Evolutionary conservation across 2,797 vertebrate genomes (phyloP), one percentile per base, ranked within the genome.

Genomic region (Cyprinella venusta): DNA sequence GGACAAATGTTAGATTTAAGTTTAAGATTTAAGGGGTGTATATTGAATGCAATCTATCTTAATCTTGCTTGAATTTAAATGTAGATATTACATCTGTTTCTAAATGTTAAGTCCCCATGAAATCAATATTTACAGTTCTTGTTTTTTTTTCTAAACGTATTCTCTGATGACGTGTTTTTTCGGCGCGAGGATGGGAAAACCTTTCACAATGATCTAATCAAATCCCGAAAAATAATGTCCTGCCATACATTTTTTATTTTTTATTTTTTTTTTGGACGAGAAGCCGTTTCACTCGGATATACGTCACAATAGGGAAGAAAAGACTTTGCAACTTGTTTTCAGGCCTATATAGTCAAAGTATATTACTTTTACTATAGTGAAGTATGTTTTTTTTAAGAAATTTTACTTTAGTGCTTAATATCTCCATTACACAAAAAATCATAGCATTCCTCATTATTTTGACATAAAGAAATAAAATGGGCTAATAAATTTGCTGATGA

Each of bases 1-100:
- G 38, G 30, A 72, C 69, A 84, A 79, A 56, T 76, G 50, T 63
- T 42, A 30, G 16, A 56, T 56, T 56, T 48, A 72, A n/a, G 26
- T 63, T 48, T 18, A 61, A 48, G 68, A 45, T 21, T 80, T 40
- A 79, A 69, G 40, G 33, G 9, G 26, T 56, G 15, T 30, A 69
- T 45, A 40, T 19, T 26, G 24, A 26, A 54, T 59, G 9, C 13
- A 33, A 48, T 61, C 52, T 26, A 13, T 26, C 24, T 12, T 38
- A 18, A 59, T 56, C 24, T 61, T 7, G 24, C 16, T 18, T 54
- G 19, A 21, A 45, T 71, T 33, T 15, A 6, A 80, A 13, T 30
- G 24, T 33, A 42, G 52, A 52, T 54, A 56, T n/a, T 24, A 52
- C 52, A 79, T 52, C 16, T 5, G 24, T 61, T 42, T 77, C 10